Conservation (phyloP, 1,140 invertebrate species). For the Mylabris phalerata region DNA sequence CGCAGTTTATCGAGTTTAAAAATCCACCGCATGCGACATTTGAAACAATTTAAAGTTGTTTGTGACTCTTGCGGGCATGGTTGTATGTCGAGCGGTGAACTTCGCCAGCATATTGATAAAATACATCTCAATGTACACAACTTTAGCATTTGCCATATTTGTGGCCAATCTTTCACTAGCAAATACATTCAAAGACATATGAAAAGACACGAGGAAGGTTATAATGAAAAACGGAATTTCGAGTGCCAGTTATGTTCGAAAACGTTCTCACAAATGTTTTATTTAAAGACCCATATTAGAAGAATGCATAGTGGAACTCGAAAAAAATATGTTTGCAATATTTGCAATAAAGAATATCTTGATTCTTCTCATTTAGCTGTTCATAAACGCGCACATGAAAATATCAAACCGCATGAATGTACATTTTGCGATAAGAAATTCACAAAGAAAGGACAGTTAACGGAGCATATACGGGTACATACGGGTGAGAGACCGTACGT, state of each 20-base stretch:
- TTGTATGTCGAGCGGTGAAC: no score
- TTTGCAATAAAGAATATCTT: slow-evolving; percentile 73
- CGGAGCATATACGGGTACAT: background rate
- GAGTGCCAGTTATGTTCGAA: background rate
- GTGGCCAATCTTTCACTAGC: slow-evolving; percentile 3
- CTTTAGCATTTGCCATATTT: background rate
- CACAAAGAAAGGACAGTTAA: slow-evolving; percentile 25
- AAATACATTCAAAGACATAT: background rate
- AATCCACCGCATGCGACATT: no score
- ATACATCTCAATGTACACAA: background rate
- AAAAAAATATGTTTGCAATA: slow-evolving; percentile 47
- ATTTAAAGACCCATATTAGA: background rate
- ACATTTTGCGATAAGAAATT: slow-evolving; percentile 51
- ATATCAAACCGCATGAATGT: slow-evolving; percentile 57
- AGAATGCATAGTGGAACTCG: background rate
- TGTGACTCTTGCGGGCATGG: no score
- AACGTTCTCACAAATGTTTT: background rate
- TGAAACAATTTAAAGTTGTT: no score
- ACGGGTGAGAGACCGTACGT: background rate
- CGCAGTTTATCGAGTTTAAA: background rate
- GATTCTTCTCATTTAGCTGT: slow-evolving; percentile 60
- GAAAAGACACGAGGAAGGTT: background rate
- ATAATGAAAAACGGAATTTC: background rate
- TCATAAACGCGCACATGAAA: slow-evolving; percentile 60
- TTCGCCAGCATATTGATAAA: background rate